These are phyloP conservation scores for Gonatopus flavifemur DNA, from an alignment of 1,140 invertebrate species.

Conservation along the genomic window DNA sequence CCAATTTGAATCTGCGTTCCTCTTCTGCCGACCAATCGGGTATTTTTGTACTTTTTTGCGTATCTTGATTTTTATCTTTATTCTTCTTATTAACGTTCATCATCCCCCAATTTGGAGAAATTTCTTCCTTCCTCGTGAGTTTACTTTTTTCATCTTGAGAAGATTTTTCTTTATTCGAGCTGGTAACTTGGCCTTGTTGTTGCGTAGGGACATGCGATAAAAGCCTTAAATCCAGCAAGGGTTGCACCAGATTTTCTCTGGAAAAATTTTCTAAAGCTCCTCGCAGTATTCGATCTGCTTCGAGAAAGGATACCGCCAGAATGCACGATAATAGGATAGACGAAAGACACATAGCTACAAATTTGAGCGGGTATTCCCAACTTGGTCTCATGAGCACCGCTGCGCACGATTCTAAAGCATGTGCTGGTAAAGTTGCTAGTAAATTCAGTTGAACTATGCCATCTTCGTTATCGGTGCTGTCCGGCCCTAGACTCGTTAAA, in stretches of 20 bases:
- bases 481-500: constrained; percentile 60
- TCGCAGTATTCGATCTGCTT: constrained; percentile 71
- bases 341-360: constrained; percentile 66
- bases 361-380: constrained; percentile 80
- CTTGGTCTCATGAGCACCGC: constrained; percentile 72
- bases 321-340: constrained; percentile 68
- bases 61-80: constrained; percentile 43
- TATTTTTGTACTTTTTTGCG: constrained; percentile 35
- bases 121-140: constrained; percentile 25
- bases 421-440: constrained; percentile 77
- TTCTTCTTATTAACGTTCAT: constrained; percentile 39
- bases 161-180: constrained; percentile 21
- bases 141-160: constrained; percentile 27
- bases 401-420: constrained; percentile 74
- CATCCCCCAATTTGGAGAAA: constrained; percentile 32
- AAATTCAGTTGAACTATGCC: constrained; percentile 60
- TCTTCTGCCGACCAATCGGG: constrained; percentile 47
- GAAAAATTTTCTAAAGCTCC: constrained; percentile 57
- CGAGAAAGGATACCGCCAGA: constrained; percentile 71
- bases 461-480: constrained; percentile 21
- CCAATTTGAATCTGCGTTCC: constrained; percentile 43
- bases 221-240: constrained; percentile 64
- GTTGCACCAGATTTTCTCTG: constrained; percentile 57
- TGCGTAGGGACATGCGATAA: constrained; percentile 38
- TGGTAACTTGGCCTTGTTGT: constrained; percentile 24